Evolutionary conservation across 1,140 invertebrate species (phyloP), one percentile per base, ranked within the genome.

Genomic region (Orussus abietinus): DNA sequence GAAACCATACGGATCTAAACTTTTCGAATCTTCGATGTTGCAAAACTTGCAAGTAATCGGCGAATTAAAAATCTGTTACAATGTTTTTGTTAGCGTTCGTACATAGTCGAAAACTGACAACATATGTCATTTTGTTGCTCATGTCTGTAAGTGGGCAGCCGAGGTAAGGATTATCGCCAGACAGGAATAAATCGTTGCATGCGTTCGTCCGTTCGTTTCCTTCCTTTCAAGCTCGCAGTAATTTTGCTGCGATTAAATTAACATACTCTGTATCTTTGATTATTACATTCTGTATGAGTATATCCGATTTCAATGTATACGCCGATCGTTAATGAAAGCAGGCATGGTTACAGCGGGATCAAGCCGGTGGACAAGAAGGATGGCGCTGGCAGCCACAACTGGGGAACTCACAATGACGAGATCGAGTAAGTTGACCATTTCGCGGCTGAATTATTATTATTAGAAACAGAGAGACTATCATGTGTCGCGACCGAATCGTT

Each of bases 281-380:
- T n/a, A n/a, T n/a, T n/a, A n/a, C n/a, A n/a, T n/a, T n/a, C n/a
- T n/a, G n/a, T n/a, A n/a, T n/a, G n/a, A n/a, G n/a, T n/a, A n/a
- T n/a, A n/a, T n/a, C n/a, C n/a, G n/a, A n/a, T n/a, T n/a, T n/a
- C n/a, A n/a, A n/a, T n/a, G n/a, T n/a, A n/a, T 39, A 33, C 21
- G 28, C 10, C 11, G 25, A 33, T 49, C 21, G 55, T 52, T 66
- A 66, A 60, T 71, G 55, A 66, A 69, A 66, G 59, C 57, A 72
- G 65, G 59, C 62, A 68, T 72, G 68, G 52, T 77, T 77, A 72
- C 75, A 88, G 85, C 70, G 91, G 93, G 62, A 85, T 96, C 38
- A 96, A 96, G 75, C 80, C 90, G 44, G 79, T 92, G 51, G 92
- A 96, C 62, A 96, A 97, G 74, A 84, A 88, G 51, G 92, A 96